Evolutionary conservation across 2,797 vertebrate genomes (phyloP).

Genomic region (Serranus cabrilla): DNA sequence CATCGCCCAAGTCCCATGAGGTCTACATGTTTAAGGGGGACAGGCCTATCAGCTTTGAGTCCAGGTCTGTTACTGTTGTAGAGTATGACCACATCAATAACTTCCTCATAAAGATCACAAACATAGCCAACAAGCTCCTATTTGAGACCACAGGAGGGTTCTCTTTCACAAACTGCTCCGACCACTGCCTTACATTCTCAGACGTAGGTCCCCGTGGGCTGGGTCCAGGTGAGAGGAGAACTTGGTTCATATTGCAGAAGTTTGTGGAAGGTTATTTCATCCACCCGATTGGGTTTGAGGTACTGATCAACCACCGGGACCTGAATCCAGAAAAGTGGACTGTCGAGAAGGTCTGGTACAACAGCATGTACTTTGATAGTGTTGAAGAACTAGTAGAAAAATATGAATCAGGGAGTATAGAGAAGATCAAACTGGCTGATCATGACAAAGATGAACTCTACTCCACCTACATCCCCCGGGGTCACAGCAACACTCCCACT

Average conservation of each 20-base stretch:
- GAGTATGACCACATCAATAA: slow-evolving; percentile 86
- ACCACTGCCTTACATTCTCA: slow-evolving; percentile 89
- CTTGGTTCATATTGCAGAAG: slow-evolving; percentile 93
- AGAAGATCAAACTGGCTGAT: slow-evolving; percentile 73
- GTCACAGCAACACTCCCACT: slow-evolving; percentile 79
- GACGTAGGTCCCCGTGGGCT: slow-evolving; percentile 91
- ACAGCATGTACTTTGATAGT: slow-evolving; percentile 88
- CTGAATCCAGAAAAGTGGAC: slow-evolving; percentile 86
- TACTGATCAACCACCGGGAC: slow-evolving; percentile 90
- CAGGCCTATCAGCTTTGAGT: slow-evolving; percentile 78
- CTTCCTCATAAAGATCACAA: slow-evolving; percentile 66
- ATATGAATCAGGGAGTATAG: slow-evolving; percentile 82
- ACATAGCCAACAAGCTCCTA: slow-evolving; percentile 85
- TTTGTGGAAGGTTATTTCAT: slow-evolving; percentile 92
- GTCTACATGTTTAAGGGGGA: slow-evolving; percentile 65
- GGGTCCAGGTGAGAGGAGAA: slow-evolving; percentile 88
- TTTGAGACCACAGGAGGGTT: slow-evolving; percentile 89
- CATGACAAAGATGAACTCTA: slow-evolving; percentile 78
- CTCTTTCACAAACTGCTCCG: slow-evolving; percentile 84
- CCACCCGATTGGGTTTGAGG: slow-evolving; percentile 93
- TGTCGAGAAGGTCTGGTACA: slow-evolving; percentile 92
- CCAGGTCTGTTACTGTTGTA: slow-evolving; percentile 81
- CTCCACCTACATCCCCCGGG: slow-evolving; percentile 90
- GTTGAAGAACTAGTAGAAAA: slow-evolving; percentile 85
- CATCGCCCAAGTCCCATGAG: slow-evolving; percentile 81